Evolutionary conservation across 2,113 vertebrate genomes (phyloP).

Genomic region (Edolisoma coerulescens): DNA sequence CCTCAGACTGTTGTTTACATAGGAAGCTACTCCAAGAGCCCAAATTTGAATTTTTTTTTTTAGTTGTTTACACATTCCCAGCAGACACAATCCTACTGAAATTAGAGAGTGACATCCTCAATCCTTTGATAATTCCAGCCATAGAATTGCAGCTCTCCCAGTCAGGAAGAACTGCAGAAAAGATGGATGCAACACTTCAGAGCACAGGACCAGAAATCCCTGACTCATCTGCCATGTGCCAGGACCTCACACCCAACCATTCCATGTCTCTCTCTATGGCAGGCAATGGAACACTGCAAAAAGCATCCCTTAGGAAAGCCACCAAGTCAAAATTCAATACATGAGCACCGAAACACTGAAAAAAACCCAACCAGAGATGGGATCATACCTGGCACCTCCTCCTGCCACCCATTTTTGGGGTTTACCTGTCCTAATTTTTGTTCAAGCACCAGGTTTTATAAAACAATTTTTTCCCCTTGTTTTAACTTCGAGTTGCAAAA

Average conservation of each 20-base stretch:
- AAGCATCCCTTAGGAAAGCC: not conserved
- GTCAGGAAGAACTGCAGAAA: not conserved
- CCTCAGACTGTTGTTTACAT: not conserved
- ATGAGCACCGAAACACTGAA: not conserved
- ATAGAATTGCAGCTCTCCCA: not conserved
- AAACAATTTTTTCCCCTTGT: not conserved
- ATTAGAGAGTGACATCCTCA: not conserved
- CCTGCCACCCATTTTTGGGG: not conserved
- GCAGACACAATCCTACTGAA: not conserved
- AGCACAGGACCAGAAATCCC: not conserved
- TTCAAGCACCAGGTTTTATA: not conserved
- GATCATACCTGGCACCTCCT: not conserved
- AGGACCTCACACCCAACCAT: not conserved
- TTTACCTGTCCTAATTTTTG: not conserved
- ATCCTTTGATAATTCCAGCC: not conserved
- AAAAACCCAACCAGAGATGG: not conserved
- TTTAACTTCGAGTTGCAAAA: not conserved
- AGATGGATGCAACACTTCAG: not conserved
- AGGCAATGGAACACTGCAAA: not conserved
- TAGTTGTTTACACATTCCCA: not conserved
- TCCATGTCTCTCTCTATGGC: accelerated
- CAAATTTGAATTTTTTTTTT: not conserved
- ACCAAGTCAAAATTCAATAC: not conserved
- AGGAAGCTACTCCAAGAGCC: not conserved
- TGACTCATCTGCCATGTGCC: not conserved